These are phyloP conservation scores for Calameuta filiformis DNA, from an alignment of 2,888 invertebrate genomes.

Conservation along the genomic window DNA sequence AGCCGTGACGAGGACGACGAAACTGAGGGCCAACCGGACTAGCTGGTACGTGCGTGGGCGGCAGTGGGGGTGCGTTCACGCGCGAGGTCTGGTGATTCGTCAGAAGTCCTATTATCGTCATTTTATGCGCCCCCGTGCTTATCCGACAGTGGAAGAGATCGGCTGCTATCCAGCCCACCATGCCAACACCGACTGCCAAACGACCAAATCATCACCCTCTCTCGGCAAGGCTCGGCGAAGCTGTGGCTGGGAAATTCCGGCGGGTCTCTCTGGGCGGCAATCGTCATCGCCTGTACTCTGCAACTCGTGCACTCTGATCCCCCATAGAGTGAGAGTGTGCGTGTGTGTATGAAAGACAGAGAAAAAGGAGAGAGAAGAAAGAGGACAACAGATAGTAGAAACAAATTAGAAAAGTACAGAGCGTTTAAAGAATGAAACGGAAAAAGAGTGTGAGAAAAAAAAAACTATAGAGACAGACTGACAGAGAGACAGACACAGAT, in stretches of 20 bases:
- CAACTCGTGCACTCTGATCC: conserved; percentile 39
- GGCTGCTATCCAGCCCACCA: background rate
- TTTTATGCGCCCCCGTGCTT: background rate
- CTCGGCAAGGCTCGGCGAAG: conserved; percentile 15
- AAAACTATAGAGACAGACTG: background rate
- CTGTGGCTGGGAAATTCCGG: conserved; percentile 23
- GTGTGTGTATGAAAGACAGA: background rate
- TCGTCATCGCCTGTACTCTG: conserved; percentile 18
- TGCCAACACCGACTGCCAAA: background rate
- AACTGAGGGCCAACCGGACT: background rate
- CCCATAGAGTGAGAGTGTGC: conserved; percentile 26
- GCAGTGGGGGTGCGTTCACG: conserved; percentile 8
- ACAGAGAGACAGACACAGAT: background rate
- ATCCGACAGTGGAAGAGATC: conserved; percentile 2
- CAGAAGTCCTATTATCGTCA: background rate
- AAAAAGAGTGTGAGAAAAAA: background rate
- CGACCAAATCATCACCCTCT: conserved; percentile 4
- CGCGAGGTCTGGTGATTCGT: conserved; percentile 39
- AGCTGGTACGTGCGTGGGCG: conserved; percentile 17
- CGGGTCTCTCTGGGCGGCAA: background rate
- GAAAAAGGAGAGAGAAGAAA: background rate
- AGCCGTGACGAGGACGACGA: background rate
- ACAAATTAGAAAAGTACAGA: background rate
- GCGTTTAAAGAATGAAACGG: background rate
- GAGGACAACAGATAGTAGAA: background rate